Evolutionary conservation across 2,113 vertebrate species (phyloP), one percentile per base, ranked within the genome.

Genomic region (Cyphomyrus plagiostoma): DNA sequence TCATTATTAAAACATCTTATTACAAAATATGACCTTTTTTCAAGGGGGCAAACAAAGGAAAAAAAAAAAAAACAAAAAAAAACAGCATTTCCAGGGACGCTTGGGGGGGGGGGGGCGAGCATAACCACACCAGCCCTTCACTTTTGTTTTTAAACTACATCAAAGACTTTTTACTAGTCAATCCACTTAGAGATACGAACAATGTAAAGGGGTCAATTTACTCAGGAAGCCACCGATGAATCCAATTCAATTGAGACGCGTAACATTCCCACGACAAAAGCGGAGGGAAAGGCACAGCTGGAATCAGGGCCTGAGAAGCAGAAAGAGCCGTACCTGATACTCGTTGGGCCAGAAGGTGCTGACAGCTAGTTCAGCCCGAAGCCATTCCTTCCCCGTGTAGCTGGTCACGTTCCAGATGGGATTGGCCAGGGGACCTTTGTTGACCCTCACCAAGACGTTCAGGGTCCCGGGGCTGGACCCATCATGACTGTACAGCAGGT

Each of bases 271-370:
- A 39, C 1, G 30, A 35, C 13, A 77, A 77, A 77, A 17, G 39
- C 4, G 4, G 70, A 83, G 7, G 15, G 17, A 48, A 48, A 3
- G 42, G 0, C 9, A 0, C 7, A 21, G 39, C 15, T 42, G 11
- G 21, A 11, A 42, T 0, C 42, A 21, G 39, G 26, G n/a, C 3
- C 39, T 21, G 30, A 21, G 8, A 0, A 39, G 15, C 50, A 39
- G 26, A 9, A 5, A 85, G 4, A 9, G 17, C 52, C 85, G 96
- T 96, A 99, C 98, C 98, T 99, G 98, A 93, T 99, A 99, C 89
- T 99, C 98, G 3, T 99, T 99, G 42, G 98, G 98, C 98, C 98
- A 99, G 92, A 99, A 99, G 90, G 98, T 99, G 95, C 98, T 99
- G 93, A 99, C 98, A 1, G 98, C 98, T 74, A 99, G 95, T 92